Conservation (phyloP, 1,140 invertebrate genomes). For the Nomia melanderi region DNA sequence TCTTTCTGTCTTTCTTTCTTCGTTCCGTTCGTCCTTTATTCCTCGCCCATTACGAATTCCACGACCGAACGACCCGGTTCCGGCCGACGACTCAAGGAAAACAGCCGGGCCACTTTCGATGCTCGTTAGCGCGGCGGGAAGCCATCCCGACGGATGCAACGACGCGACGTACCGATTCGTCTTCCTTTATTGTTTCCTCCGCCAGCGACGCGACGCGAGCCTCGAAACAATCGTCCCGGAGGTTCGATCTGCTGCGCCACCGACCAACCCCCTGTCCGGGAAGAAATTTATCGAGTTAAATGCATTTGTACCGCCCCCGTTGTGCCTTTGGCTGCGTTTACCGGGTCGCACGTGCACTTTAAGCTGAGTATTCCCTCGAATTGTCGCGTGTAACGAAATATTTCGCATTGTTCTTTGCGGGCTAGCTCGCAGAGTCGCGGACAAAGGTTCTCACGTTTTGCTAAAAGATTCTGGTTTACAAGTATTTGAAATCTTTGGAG, state of each 20-base stretch:
- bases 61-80: not conserved
- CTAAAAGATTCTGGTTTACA: too few species aligned
- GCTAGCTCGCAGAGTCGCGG: too few species aligned
- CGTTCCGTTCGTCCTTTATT: not conserved
- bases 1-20: not conserved
- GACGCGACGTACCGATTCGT: not conserved
- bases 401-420: too few species aligned
- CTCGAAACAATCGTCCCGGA: conserved; percentile 15
- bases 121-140: conserved; percentile 3
- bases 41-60: not conserved
- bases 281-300: conserved; percentile 11
- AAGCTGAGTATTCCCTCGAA: too few species aligned
- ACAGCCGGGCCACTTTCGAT: conserved; percentile 20
- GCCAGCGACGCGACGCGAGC: not conserved
- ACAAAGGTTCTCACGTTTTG: too few species aligned
- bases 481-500: too few species aligned
- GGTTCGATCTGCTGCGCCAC: too few species aligned
- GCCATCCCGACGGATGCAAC: not conserved
- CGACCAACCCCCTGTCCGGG: not conserved
- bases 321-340: not conserved
- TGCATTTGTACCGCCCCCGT: not conserved
- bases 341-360: too few species aligned
- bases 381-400: too few species aligned
- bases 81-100: not conserved
- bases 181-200: conserved; percentile 9